phyloP scores from a whole-genome alignment of 2,113 vertebrate genomes.

The Dasyornis broadbenti region DNA sequence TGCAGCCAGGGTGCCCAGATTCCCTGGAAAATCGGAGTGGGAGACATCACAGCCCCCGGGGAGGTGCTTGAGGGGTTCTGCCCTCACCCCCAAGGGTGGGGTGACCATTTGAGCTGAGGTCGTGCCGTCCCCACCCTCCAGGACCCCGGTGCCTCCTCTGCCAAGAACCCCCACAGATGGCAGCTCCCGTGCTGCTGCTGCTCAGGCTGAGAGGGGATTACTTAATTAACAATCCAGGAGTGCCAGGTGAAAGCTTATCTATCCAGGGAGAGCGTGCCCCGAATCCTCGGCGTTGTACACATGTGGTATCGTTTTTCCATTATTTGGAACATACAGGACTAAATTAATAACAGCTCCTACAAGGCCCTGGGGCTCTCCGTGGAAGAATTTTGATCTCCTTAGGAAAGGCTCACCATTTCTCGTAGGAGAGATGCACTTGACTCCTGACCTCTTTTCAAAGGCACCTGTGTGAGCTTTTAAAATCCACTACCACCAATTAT shows the following conservation, averaged over 20 bases:
- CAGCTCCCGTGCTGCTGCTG: constrained; percentile 38
- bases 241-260: constrained; percentile 74
- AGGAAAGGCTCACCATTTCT: constrained; percentile 78
- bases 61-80: neutral
- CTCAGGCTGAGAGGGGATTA: constrained; percentile 46
- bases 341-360: constrained; percentile 85
- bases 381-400: constrained; percentile 81
- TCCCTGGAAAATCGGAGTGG: neutral
- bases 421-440: constrained; percentile 87
- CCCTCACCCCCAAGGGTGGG: neutral
- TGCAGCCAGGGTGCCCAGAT: neutral
- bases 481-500: constrained; percentile 91
- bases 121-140: accelerated
- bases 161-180: neutral
- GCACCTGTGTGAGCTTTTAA: constrained; percentile 89
- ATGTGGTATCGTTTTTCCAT: constrained; percentile 79
- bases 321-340: constrained; percentile 81
- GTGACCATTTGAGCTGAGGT: neutral
- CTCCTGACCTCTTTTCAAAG: constrained; percentile 92
- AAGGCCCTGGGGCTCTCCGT: constrained; percentile 74
- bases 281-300: constrained; percentile 64
- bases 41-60: accelerated
- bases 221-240: constrained; percentile 49
- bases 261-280: constrained; percentile 39
- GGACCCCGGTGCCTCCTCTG: neutral